A percentile compares a stretch with the other conserved stretches of the same genome.
Conservation (phyloP, 2,113 vertebrate genomes). For the Gnathonemus longibarbis region DNA sequence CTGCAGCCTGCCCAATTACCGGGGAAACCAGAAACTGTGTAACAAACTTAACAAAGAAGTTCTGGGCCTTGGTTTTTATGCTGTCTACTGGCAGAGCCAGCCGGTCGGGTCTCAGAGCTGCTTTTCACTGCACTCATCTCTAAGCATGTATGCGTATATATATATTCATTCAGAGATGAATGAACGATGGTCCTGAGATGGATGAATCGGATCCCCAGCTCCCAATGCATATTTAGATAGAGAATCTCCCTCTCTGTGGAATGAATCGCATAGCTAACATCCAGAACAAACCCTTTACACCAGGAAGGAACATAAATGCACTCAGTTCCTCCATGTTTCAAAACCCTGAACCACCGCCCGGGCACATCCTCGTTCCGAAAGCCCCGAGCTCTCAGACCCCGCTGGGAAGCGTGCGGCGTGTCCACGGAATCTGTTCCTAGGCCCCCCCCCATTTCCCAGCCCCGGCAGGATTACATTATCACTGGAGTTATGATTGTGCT, state of each 20-base stretch:
- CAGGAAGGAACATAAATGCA: not conserved
- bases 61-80: not conserved
- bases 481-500: not conserved
- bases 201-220: not conserved
- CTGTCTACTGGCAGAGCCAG: not conserved
- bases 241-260: not conserved
- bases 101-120: not conserved
- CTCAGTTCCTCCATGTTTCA: not conserved
- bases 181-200: constrained; percentile 1
- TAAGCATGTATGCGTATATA: not conserved
- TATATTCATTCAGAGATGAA: not conserved
- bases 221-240: not conserved
- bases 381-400: not conserved
- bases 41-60: not conserved
- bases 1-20: not conserved
- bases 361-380: not conserved
- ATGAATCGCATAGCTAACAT: not conserved
- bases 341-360: not conserved
- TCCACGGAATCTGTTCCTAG: not conserved
- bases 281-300: not conserved
- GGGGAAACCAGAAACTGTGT: not conserved
- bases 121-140: not conserved
- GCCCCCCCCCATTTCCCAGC: not conserved
- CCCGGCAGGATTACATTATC: not conserved
- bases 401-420: not conserved